Percentiles rank a stretch among this genome's conserved stretches.
Evolutionary conservation across 2,113 vertebrate genomes (phyloP).

Genomic region (Phainopepla nitens): DNA sequence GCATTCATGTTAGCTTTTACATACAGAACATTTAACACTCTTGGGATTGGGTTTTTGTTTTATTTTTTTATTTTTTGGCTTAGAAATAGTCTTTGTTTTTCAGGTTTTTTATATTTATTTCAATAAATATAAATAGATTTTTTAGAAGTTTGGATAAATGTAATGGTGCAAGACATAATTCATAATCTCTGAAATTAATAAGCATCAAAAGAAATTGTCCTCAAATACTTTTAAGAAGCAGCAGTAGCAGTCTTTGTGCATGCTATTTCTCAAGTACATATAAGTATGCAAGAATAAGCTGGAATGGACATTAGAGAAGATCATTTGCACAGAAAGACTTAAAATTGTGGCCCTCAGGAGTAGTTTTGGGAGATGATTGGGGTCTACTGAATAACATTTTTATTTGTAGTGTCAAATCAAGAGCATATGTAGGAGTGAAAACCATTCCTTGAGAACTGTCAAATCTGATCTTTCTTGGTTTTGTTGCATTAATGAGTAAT

Average conservation of each 20-base stretch:
- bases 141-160: neutral
- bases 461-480: conserved; percentile 65
- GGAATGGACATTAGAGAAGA: neutral
- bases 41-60: neutral
- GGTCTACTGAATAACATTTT: neutral
- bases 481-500: conserved; percentile 67
- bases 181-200: neutral
- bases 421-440: conserved; percentile 49
- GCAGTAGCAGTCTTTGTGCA: neutral
- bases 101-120: neutral
- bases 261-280: neutral
- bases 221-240: neutral
- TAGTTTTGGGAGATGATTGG: neutral
- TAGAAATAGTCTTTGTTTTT: neutral
- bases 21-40: neutral
- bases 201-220: neutral
- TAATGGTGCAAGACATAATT: neutral
- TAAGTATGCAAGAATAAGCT: neutral
- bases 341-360: neutral
- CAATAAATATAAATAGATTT: neutral
- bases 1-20: neutral
- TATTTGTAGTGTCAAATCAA: conserved; percentile 57
- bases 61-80: neutral
- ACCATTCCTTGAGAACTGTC: conserved; percentile 52
- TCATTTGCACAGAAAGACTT: neutral